Evolutionary conservation across 2,888 invertebrate genomes (phyloP).

Genomic region (Spisula subtruncata): DNA sequence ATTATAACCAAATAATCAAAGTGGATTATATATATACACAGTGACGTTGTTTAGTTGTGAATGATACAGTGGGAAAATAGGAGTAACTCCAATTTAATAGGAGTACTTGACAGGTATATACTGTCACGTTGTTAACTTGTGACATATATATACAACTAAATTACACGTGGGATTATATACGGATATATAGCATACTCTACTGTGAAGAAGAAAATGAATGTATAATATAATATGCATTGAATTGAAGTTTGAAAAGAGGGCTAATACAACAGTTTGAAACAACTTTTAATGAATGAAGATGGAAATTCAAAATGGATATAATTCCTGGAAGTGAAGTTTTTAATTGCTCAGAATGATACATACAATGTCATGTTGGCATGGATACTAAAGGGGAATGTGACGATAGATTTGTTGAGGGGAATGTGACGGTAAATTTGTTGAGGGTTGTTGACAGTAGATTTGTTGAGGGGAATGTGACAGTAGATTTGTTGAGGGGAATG

Average conservation of each 20-base stretch:
- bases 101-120: no score
- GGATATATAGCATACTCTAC: no score
- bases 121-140: no score
- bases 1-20: not conserved
- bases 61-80: no score
- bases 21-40: not conserved
- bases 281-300: not conserved
- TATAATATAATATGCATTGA: not conserved
- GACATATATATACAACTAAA: not conserved
- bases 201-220: no score
- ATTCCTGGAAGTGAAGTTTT: not conserved
- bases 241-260: not conserved
- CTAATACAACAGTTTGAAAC: not conserved
- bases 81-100: no score
- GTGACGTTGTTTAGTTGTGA: conserved; percentile 8
- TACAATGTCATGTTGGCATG: not conserved
- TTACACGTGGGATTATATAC: not conserved
- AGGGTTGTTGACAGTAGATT: no score
- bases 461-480: no score
- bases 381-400: not conserved
- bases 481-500: no score
- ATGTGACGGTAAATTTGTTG: no score
- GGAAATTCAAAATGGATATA: not conserved
- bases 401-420: no score
- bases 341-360: conserved; percentile 12